Evolutionary conservation across 1,140 invertebrate genomes (phyloP), one percentile per base, ranked within the genome.

Genomic region (Lasioglossum baleicum): DNA sequence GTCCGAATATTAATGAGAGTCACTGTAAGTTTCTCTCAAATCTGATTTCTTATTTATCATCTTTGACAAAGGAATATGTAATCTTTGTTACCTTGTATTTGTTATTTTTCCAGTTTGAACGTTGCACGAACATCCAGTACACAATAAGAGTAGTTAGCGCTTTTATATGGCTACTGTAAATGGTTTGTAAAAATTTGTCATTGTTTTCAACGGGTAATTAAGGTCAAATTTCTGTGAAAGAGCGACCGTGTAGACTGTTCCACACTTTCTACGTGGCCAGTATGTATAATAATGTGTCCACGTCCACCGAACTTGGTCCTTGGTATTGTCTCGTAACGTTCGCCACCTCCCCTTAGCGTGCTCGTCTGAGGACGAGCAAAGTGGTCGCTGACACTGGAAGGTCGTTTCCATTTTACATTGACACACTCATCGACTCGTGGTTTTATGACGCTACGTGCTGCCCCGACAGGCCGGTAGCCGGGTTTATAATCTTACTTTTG

Each of bases 361-460:
- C 48, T 31, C 31, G 85, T 87, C 82, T 87, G 82, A 84, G 83
- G 85, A 76, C 85, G 64, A 75, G 75, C 68, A 61, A 51, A 61
- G 64, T 87, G 85, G 85, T 87, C 82, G 85, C 85, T 87, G 85
- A 87, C 85, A 87, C 82, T 87, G 82, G 85, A 87, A 87, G 85
- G 85, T 80, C 85, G 75, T 82, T 87, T 87, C 82, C 71, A 77
- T 69, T 84, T 87, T 75, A 70, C 83, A 87, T 87, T 86, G 79
- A 87, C 82, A 87, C 35, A 87, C 82, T 87, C 79, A 78, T 84
- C 71, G 78, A 10, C 53, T 67, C 58, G 51, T 22, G 48, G 26
- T 79, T 72, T 86, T 87, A 83, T 75, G 69, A 64, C 35, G 56
- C 67, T 83, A 87, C 84, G 78, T 75, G 81, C 72, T 53, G 65